Conservation (phyloP, 2,888 invertebrate species). For the Pachycephus smyrnensis region DNA sequence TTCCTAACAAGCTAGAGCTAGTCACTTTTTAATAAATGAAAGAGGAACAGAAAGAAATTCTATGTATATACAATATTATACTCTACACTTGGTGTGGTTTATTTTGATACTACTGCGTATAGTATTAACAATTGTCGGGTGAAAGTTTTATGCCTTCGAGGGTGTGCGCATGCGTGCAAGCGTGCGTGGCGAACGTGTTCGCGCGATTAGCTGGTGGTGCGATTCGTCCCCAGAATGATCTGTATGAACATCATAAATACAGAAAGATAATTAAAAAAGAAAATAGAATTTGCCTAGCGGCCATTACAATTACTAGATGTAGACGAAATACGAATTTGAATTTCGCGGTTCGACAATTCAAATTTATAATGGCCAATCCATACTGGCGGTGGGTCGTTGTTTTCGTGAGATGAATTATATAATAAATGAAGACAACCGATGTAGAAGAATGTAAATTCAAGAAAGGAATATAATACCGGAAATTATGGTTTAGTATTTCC, state of each 20-base stretch:
- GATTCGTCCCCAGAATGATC: not conserved
- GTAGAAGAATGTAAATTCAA: constrained; percentile 2
- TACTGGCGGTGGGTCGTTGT: not conserved
- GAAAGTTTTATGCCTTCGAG: constrained; percentile 6
- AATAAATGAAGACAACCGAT: constrained; percentile 1
- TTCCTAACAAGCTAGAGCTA: constrained; percentile 49
- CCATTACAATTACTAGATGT: too few relatives aligned
- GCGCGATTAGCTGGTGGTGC: not conserved
- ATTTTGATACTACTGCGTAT: constrained; percentile 60
- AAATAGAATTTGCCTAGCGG: too few relatives aligned
- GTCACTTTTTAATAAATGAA: constrained; percentile 48
- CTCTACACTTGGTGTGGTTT: constrained; percentile 64
- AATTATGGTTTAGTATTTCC: constrained; percentile 10
- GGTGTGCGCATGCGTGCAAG: not conserved
- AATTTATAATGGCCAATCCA: not conserved
- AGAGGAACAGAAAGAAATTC: constrained; percentile 32
- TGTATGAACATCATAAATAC: not conserved
- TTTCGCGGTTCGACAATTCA: not conserved
- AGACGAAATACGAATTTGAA: not conserved
- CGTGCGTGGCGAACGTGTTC: not conserved
- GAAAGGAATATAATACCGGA: constrained; percentile 14
- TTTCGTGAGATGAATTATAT: not conserved
- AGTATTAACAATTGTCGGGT: constrained; percentile 6
- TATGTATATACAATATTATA: constrained; percentile 61
- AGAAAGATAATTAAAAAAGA: not conserved